These are phyloP conservation scores for Agapornis roseicollis DNA, from an alignment of 2,113 vertebrate species.

Conservation along the genomic window DNA sequence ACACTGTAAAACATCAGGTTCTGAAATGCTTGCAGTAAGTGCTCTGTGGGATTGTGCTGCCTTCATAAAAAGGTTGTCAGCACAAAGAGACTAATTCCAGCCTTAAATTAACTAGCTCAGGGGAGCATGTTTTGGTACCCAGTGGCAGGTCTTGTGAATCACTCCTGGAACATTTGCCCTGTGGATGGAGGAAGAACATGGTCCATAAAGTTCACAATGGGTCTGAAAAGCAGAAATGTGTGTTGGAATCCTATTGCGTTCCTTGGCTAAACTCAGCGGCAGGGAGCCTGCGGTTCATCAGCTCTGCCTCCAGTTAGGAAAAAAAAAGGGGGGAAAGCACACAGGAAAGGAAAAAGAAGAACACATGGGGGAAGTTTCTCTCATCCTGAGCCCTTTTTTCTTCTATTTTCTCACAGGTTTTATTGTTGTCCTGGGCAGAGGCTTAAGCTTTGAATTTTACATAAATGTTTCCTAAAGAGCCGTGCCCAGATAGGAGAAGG, in stretches of 20 bases:
- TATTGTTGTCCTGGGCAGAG: not conserved
- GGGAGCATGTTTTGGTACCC: not conserved
- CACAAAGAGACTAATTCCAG: slow-evolving; percentile 45
- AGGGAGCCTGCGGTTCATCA: not conserved
- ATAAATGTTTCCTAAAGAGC: not conserved
- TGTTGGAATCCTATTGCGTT: not conserved
- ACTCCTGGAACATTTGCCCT: slow-evolving; percentile 1
- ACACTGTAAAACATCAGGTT: slow-evolving; percentile 34
- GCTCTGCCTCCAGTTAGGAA: not conserved
- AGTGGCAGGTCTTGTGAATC: slow-evolving; percentile 13
- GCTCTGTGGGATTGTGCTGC: slow-evolving; percentile 19
- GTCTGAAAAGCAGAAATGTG: slow-evolving; percentile 14
- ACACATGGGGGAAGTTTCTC: not conserved
- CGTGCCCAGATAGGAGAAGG: not conserved
- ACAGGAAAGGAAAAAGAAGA: not conserved
- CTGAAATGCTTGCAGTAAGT: slow-evolving; percentile 26
- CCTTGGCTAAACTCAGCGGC: not conserved
- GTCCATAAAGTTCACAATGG: slow-evolving; percentile 13
- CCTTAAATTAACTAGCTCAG: slow-evolving; percentile 46
- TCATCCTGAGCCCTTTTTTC: not conserved
- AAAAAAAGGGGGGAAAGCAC: not conserved
- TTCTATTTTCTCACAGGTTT: not conserved
- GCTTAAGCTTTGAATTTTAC: not conserved
- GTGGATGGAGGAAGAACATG: not conserved
- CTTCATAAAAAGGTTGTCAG: slow-evolving; percentile 43